These are phyloP conservation scores for Brachynemurus nebulosus DNA, from an alignment of 2,888 invertebrate species.

Conservation along the genomic window DNA sequence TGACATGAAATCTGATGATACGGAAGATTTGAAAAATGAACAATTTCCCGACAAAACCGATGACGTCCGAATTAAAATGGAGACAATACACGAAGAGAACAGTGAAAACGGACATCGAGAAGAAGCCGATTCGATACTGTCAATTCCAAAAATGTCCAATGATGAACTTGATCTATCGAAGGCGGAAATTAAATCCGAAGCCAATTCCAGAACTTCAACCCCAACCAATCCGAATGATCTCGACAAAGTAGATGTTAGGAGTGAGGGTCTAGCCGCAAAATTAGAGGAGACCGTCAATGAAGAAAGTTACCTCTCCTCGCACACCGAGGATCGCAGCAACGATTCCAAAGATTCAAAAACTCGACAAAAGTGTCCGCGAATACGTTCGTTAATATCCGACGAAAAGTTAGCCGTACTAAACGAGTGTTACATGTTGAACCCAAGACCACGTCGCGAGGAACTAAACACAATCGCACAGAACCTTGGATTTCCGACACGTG, in stretches of 20 bases:
- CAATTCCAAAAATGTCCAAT: not conserved
- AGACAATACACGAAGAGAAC: not conserved
- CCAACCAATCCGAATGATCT: not conserved
- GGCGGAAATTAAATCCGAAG: not conserved
- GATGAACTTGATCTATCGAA: not conserved
- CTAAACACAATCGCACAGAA: slow-evolving; percentile 75
- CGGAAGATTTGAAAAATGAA: not conserved
- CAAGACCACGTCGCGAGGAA: slow-evolving; percentile 88
- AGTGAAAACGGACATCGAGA: not conserved
- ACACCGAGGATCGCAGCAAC: not conserved
- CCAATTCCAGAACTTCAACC: not conserved
- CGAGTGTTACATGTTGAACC: slow-evolving; percentile 78
- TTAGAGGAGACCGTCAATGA: slow-evolving; percentile 49
- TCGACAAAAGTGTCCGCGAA: slow-evolving; percentile 61
- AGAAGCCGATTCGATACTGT: not conserved
- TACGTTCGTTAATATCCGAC: slow-evolving; percentile 86
- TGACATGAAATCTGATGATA: not conserved
- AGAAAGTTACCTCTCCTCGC: slow-evolving; percentile 20
- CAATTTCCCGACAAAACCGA: not conserved
- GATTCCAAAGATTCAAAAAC: not conserved
- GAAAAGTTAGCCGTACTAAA: slow-evolving; percentile 83
- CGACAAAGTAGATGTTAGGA: slow-evolving; percentile 41
- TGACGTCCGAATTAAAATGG: not conserved
- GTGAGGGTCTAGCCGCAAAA: slow-evolving; percentile 66
- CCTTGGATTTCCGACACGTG: slow-evolving; percentile 60